Base-by-base conservation (phyloP, 2,888 invertebrate genomes). In the Patella depressa region DNA sequence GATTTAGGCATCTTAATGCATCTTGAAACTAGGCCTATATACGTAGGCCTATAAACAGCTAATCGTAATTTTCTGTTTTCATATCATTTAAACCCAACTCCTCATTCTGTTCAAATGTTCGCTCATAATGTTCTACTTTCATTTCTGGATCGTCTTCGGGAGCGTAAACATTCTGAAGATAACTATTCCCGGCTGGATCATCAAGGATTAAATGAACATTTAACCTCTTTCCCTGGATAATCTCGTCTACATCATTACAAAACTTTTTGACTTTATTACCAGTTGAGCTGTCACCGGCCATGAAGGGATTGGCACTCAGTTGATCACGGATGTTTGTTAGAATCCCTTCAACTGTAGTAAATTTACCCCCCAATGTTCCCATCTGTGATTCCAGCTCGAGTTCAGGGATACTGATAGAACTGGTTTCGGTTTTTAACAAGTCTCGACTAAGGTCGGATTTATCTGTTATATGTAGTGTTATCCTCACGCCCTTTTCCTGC, bases 111-210 rank as follows among this genome's bases (percentile, higher is more conserved):
- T 98, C 97, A 88, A 93, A 95, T 0, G 93, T 94, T 73, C 99
- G 93, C 78, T 96, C 95, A 91, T 98, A 99, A 59, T 94, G 94
- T 0, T 93, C 94, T 19, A 98, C 94, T 80, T 93, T 94, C 82
- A 99, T 92, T 79, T 92, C 89, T 2, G 91, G 91, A 82, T 93
- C 93, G 3, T 87, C 88, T 29, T 92, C 90, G 0, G 92, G 92
- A 24, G 95, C 95, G 57, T 93, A 93, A 1, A 97, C 91, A 88
- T 96, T 97, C 94, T 95, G 92, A 72, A 93, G 92, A 90, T 98
- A 99, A 82, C 98, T 98, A 92, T 99, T 99, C 0, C 99, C 99
- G 12, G 98, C 97, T 2, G 99, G 98, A 93, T 99, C 99, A 91
- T 99, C 97, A 82, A 99, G 92, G 3, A 98, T 91, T 2, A 99